Evolutionary conservation across 2,888 invertebrate species (phyloP), one percentile per base, ranked within the genome.

Genomic region (Hofmannophila pseudospretella): DNA sequence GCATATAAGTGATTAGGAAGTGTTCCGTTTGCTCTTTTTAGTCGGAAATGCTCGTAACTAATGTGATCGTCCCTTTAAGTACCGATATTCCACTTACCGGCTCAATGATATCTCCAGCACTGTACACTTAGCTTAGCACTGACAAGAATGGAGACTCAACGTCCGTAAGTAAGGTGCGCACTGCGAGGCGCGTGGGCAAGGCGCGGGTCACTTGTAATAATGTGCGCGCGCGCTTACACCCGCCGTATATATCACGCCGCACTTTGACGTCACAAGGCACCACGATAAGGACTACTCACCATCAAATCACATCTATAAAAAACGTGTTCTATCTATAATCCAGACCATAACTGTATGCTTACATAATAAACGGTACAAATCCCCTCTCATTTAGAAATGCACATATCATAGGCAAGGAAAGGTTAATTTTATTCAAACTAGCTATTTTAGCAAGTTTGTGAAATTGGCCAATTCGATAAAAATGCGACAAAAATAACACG

Each of bases 181-280:
- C 67, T 64, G 65, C 45, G 53, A 63, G 59, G 58, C 64, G 68
- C 62, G 52, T 51, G 54, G 63, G 59, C 65, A 61, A 51, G 50
- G 61, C 67, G 62, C 70, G 57, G 71, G 63, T 65, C 73, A 73
- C 70, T 71, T 55, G 63, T 56, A 48, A 56, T 46, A 59, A 68
- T 78, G 73, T 78, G 73, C 64, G 63, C 79, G 78, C 85, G 81
- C 78, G 76, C 67, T 54, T 51, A 46, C 41, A 51, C 42, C 66
- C 37, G 55, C 51, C 47, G 71, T 84, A 84, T 84, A 78, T 84
- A 84, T 77, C 69, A 58, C 58, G 42, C 46, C 47, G 50, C 44
- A 38, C 41, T 44, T 53, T 71, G 74, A 82, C 84, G 85, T 84
- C 85, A 82, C 57, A 34, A 27, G 14, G 29, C 84, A 81, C 56